Evolutionary conservation across 2,888 invertebrate species (phyloP), one percentile per base, ranked within the genome.

Genomic region (Trachelus iudaicus): DNA sequence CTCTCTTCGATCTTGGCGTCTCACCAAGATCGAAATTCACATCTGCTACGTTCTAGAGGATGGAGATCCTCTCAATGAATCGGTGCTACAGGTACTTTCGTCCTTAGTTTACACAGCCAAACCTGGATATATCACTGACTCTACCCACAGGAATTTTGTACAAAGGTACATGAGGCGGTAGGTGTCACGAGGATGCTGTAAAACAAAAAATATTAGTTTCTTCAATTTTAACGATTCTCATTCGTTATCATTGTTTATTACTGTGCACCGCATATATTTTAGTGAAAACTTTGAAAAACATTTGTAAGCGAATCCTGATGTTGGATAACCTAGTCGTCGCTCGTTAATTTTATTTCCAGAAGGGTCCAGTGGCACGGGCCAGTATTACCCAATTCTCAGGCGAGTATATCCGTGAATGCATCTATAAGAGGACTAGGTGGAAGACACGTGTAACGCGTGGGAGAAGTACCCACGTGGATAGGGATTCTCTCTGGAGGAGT

Each of bases 401-500:
- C 23, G 56, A 56, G 23, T 56, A 23, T 23, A 56, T 23, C 23
- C 56, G 23, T 56, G 56, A 56, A 56, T 23, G 56, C 56, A 56
- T 56, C 56, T 56, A 56, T 23, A 23, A 23, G 56, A 56, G 40
- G n/a, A 56, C 56, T 56, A 56, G 56, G 56, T 56, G 23, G 56
- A 23, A 75, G 40, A 77, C 83, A 86, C 84, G 84, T 81, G 84
- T 78, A 80, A 73, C 83, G 84, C 86, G 84, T 85, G 83, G 85
- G 85, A 85, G 86, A 81, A 75, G 82, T 37, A 15, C 82, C 81
- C 86, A 86, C 86, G 86, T 86, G 86, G 85, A 56, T 76, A 68
- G 69, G 37, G 73, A 73, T 68, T 35, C 78, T 35, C 78, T 81
- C 81, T 81, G 83, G 84, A 85, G 86, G 86, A 88, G 85, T 86